Base-by-base conservation (phyloP, 37 sponge, comb jelly and placozoan genomes). In the Cliona cf. orientalis region DNA sequence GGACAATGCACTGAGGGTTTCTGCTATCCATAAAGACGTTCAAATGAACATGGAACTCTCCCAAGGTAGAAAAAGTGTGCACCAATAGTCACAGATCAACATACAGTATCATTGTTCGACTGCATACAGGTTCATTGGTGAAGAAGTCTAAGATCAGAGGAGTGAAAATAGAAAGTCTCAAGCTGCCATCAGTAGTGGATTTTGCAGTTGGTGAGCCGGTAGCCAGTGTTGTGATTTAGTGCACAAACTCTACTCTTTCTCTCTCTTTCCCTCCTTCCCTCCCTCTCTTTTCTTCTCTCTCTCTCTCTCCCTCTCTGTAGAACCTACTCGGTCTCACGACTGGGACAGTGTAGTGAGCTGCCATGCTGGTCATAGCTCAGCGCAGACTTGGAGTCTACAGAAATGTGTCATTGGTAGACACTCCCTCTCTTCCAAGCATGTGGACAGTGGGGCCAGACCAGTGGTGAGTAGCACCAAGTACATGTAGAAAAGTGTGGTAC, bases 331-430 rank as follows among this genome's bases (percentile, higher is more conserved):
- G 37, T 90, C 86, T 34, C 37, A 78, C 2, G 92, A 98, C 32
- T 98, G 99, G 99, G 97, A 93, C 81, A 86, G 89, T 56, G 85
- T 94, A 2, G 91, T 91, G 25, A 85, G 92, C 23, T 89, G 89
- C 32, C 99, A 98, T 61, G 42, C 72, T 0, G 95, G 93, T 5
- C 66, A 58, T 42, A 36, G 32, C 33, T 74, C 73, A 9, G 92
- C 80, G 7, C 76, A 87, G 7, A 91, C 91, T 2, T 98, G 99
- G 99, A 89, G 90, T 84, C 74, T 94, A 4, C 69, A 76, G 46
- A 88, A 84, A 31, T 42, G 55, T 19, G 6, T 26, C 78, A 69
- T 97, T 35, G 97, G 97, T 5, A 91, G 94, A 40, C 97, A 97
- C 68, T 40, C 39, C 5, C 78, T 96, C 40, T 38, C 35, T 2